phyloP scores from a whole-genome alignment of 2,113 vertebrate species.

The Cinclus cinclus region DNA sequence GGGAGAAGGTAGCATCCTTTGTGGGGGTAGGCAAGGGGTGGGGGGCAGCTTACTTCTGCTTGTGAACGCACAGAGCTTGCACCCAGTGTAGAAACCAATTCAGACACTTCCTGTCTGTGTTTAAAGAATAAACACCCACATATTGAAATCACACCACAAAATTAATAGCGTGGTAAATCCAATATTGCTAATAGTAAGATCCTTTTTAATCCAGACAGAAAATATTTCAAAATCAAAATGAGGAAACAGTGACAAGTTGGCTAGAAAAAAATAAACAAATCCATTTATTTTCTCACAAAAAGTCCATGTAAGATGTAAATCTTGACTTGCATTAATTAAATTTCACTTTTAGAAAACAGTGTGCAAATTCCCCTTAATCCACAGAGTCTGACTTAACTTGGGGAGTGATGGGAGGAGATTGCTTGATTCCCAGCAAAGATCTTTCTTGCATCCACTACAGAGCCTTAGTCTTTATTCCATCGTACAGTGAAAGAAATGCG shows the following conservation, averaged over 20 bases:
- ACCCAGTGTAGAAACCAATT: neutral
- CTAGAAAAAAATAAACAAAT: neutral
- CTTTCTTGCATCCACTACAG: conserved; percentile 13
- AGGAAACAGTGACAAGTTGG: neutral
- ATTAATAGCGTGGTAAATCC: neutral
- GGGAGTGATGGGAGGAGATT: neutral
- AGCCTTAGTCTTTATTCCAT: conserved; percentile 49
- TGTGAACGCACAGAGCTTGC: neutral
- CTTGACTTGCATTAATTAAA: neutral
- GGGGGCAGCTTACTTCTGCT: neutral
- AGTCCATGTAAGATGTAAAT: neutral
- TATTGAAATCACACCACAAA: neutral
- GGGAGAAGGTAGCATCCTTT: neutral
- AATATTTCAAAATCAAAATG: neutral
- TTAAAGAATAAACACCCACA: neutral
- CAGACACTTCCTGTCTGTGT: neutral
- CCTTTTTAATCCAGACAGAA: neutral
- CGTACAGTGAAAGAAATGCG: conserved; percentile 44
- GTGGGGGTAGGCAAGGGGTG: too few species aligned
- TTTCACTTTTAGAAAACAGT: conserved; percentile 25
- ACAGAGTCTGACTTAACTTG: neutral
- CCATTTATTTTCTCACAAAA: neutral
- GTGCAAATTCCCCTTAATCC: neutral
- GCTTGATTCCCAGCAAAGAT: conserved; percentile 4
- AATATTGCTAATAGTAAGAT: neutral